Evolutionary conservation across 2,113 vertebrate species (phyloP).

Genomic region (Nasalis larvatus): DNA sequence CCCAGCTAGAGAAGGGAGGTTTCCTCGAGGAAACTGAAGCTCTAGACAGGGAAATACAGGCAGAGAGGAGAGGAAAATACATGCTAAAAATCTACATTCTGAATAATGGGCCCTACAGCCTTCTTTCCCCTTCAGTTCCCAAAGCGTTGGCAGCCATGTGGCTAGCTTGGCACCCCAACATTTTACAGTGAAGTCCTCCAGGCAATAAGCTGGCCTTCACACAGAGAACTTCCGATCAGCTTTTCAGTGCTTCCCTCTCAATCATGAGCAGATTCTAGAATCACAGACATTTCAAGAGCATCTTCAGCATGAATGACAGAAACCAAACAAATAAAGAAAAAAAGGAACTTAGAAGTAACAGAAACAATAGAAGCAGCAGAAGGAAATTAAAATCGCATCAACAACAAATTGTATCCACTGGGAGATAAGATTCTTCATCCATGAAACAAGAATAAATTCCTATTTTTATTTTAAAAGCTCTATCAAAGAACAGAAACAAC

Average conservation of each 20-base stretch:
- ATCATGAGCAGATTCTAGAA: conserved; percentile 24
- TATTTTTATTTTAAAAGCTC: conserved; percentile 46
- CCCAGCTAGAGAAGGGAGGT: background rate
- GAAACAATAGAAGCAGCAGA: background rate
- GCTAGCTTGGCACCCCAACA: background rate
- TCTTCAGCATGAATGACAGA: conserved; percentile 32
- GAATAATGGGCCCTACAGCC: background rate
- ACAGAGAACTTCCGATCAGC: background rate
- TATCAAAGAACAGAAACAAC: background rate
- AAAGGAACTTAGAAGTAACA: background rate
- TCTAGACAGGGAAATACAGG: background rate
- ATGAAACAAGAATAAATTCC: background rate
- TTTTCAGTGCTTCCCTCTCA: background rate
- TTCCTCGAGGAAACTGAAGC: background rate
- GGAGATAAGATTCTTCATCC: background rate
- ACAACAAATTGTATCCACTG: background rate
- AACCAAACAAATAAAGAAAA: background rate
- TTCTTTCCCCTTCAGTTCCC: background rate
- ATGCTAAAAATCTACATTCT: background rate
- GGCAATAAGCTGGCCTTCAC: background rate
- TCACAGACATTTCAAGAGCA: conserved; percentile 28
- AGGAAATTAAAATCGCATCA: background rate
- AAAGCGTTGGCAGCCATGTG: background rate
- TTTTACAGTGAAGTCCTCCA: background rate
- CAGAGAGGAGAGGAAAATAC: background rate